Conservation (phyloP, 2,888 invertebrate species). For the Drosophila paranaensis region DNA sequence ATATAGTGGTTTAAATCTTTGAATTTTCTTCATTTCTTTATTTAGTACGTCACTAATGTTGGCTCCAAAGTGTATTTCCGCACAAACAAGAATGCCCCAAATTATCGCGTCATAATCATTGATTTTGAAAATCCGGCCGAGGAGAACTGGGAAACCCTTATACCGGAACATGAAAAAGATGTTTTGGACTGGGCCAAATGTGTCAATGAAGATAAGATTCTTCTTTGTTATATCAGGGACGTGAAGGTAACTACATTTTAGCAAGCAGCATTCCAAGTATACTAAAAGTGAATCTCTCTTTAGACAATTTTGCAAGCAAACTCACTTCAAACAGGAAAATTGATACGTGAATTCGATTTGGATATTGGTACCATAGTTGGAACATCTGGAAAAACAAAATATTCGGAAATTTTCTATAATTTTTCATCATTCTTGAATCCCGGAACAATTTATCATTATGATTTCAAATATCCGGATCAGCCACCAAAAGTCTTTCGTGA, state of each 20-base stretch:
- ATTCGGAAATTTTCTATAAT: conserved; percentile 95
- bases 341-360: conserved; percentile 90
- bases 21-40: conserved; percentile 56
- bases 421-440: conserved; percentile 98
- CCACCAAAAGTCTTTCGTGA: conserved; percentile 91
- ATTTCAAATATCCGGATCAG: conserved; percentile 89
- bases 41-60: conserved; percentile 95
- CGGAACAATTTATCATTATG: conserved; percentile 92
- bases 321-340: conserved; percentile 89
- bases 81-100: conserved; percentile 97
- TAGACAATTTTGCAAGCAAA: conserved; percentile 94
- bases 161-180: conserved; percentile 93
- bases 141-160: conserved; percentile 92
- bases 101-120: conserved; percentile 94
- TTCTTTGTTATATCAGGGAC: conserved; percentile 95
- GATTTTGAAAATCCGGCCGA: conserved; percentile 90
- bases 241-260: conserved; percentile 90
- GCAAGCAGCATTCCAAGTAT: neutral
- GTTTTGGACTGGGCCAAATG: conserved; percentile 96
- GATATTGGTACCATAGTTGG: conserved; percentile 94
- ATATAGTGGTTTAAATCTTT: neutral
- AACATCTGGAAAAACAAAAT: conserved; percentile 93
- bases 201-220: conserved; percentile 93
- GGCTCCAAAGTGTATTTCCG: conserved; percentile 93
- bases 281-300: conserved; percentile 18